These are phyloP conservation scores for Heterohyrax brucei DNA, from an alignment of 2,797 vertebrate species.

Conservation along the genomic window DNA sequence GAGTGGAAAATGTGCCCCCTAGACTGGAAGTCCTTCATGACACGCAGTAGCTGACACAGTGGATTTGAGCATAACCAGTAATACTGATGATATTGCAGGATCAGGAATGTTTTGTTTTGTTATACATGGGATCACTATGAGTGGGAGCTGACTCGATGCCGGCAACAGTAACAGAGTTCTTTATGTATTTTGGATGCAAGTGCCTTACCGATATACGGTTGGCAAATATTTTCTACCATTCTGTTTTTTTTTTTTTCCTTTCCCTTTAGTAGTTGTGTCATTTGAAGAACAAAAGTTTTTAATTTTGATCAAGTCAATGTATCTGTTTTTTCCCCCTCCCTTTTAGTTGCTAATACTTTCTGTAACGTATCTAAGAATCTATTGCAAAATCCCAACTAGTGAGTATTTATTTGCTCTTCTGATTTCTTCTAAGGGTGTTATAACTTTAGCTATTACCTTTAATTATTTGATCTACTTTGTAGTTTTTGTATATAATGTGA, in stretches of 20 bases:
- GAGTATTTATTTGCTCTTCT: not conserved
- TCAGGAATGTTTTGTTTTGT: no score
- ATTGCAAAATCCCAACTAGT: not conserved
- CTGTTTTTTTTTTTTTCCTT: not conserved
- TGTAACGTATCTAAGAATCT: not conserved
- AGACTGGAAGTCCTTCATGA: no score
- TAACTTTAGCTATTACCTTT: not conserved
- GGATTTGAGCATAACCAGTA: no score
- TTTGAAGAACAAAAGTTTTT: not conserved
- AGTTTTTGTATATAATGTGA: not conserved
- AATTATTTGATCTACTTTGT: not conserved
- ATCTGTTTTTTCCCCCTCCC: conserved; percentile 1
- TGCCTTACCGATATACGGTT: not conserved
- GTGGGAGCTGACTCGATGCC: not conserved
- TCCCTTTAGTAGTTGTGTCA: not conserved
- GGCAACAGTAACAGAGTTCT: not conserved
- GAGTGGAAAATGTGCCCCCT: no score
- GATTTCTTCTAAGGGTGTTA: not conserved
- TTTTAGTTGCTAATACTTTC: not conserved
- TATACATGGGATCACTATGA: not conserved
- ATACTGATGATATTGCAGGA: no score
- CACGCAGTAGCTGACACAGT: no score
- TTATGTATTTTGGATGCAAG: not conserved
- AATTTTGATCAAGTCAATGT: not conserved
- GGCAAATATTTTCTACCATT: not conserved